Base-by-base conservation (phyloP, 2,888 invertebrate genomes). In the Philopedon plagiatum region DNA sequence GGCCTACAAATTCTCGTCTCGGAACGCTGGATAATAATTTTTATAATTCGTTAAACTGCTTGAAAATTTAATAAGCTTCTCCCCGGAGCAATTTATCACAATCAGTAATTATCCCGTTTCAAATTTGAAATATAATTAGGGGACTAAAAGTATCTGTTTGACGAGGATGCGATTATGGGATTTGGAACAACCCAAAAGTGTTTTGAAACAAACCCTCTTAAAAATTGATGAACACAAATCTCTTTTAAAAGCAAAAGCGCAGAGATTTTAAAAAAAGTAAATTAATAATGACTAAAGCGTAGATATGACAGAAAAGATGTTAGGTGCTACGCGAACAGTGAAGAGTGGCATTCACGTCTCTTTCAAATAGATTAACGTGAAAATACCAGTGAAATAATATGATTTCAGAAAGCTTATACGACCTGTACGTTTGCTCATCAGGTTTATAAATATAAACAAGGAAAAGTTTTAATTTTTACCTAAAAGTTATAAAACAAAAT, bases 51-150 rank as follows among this genome's bases (percentile, higher is more conserved):
- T 19, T 44, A 19, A 44, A 19, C 18, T 19, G 19, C 8, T 19
- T 44, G 11, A 44, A 44, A n/a, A 44, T 44, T 44, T 19, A 44
- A 19, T 19, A 44, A 18, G 5, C 19, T 19, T 44, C n/a, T 44
- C 44, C 19, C 44, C 8, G 8, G 19, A 44, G 19, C 44, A 9
- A 44, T 44, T 44, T 44, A 44, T 44, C 44, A 44, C 3, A 44
- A 44, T 44, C 44, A 44, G 44, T 7, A 44, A 44, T 44, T 44
- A 44, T 44, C 44, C 44, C 44, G 19, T 44, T 44, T 44, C 44
- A 44, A 44, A 44, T 19, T 44, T 44, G 18, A 44, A 44, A 19
- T 44, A 44, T 44, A 44, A 44, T 44, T 2, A 44, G 9, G 11
- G 19, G 44, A 19, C 44, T 19, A 44, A 44, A 19, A 44, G 18